Evolutionary conservation across 2,797 vertebrate species (phyloP).

Genomic region (Pseudochirops corinnae): DNA sequence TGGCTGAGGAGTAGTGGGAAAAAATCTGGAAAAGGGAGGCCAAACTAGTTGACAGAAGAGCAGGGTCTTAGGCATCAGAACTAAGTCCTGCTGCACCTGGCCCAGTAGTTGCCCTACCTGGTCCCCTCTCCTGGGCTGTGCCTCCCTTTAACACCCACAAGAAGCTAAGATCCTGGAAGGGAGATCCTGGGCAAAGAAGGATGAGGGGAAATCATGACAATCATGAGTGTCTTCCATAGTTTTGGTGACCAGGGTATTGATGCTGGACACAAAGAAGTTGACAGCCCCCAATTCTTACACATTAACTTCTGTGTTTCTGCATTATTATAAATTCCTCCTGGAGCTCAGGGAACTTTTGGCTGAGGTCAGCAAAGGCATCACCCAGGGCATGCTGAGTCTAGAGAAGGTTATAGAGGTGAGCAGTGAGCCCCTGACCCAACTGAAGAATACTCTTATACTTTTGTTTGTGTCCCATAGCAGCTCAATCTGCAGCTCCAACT

Average conservation of each 20-base stretch:
- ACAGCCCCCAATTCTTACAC: constrained; percentile 97
- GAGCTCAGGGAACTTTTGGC: constrained; percentile 98
- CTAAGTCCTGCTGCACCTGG: background rate
- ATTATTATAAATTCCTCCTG: constrained; percentile 99
- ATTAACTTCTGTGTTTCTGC: constrained; percentile 97
- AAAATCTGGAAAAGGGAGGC: constrained; percentile 63
- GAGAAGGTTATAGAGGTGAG: constrained; percentile 94
- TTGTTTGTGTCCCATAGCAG: constrained; percentile 94
- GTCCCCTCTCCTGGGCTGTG: background rate
- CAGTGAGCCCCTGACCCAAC: constrained; percentile 91
- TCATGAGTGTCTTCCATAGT: constrained; percentile 99
- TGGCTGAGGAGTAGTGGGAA: constrained; percentile 75
- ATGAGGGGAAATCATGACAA: constrained; percentile 86
- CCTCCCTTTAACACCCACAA: constrained; percentile 18
- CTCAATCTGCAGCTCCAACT: constrained; percentile 97
- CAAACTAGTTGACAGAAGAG: constrained; percentile 73
- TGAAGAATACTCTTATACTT: constrained; percentile 95
- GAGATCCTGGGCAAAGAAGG: constrained; percentile 60
- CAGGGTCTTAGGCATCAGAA: background rate
- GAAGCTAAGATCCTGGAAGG: constrained; percentile 73
- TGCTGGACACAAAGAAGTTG: constrained; percentile 96
- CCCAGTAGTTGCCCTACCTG: background rate
- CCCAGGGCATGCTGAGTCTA: constrained; percentile 97
- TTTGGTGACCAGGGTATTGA: constrained; percentile 97
- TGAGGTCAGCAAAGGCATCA: constrained; percentile 96